Percentiles rank a stretch among this genome's conserved stretches.
These are phyloP conservation scores for Cherax quadricarinatus DNA, from an alignment of 1,140 invertebrate species.

Conservation along the genomic window DNA sequence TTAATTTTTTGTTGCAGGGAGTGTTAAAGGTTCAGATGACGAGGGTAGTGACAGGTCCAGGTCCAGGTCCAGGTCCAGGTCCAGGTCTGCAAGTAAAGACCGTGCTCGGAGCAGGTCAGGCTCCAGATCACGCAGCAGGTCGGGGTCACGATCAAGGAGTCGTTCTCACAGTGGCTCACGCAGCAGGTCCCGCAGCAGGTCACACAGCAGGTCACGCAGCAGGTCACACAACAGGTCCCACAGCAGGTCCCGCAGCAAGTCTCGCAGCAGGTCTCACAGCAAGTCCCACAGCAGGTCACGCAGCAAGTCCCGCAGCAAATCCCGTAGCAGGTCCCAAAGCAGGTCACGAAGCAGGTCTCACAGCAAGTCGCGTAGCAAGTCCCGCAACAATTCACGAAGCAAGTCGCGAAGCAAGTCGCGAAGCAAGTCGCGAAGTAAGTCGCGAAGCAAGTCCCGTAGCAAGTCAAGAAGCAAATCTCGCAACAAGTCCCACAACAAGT, in stretches of 20 bases:
- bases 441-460: not conserved
- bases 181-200: slow-evolving; percentile 29
- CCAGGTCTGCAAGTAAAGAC: slow-evolving; percentile 62
- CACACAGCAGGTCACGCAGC: slow-evolving; percentile 72
- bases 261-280: not conserved
- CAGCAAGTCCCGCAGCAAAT: not conserved
- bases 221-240: slow-evolving; percentile 2
- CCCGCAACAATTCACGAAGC: not conserved
- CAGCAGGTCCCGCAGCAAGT: not conserved
- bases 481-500: not conserved
- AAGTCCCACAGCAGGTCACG: not conserved
- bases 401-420: not conserved
- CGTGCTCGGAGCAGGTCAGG: slow-evolving; percentile 73
- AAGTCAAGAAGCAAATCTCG: not conserved
- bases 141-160: slow-evolving; percentile 32
- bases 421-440: not conserved
- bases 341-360: not conserved
- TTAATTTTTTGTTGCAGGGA: slow-evolving; percentile 45
- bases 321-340: not conserved
- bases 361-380: not conserved
- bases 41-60: slow-evolving; percentile 64
- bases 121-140: slow-evolving; percentile 56
- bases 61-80: slow-evolving; percentile 58
- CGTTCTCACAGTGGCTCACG: slow-evolving; percentile 60
- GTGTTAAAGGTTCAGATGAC: slow-evolving; percentile 69